Evolutionary conservation across 1,140 invertebrate species (phyloP).

Genomic region (Rhizoglyphus robini): DNA sequence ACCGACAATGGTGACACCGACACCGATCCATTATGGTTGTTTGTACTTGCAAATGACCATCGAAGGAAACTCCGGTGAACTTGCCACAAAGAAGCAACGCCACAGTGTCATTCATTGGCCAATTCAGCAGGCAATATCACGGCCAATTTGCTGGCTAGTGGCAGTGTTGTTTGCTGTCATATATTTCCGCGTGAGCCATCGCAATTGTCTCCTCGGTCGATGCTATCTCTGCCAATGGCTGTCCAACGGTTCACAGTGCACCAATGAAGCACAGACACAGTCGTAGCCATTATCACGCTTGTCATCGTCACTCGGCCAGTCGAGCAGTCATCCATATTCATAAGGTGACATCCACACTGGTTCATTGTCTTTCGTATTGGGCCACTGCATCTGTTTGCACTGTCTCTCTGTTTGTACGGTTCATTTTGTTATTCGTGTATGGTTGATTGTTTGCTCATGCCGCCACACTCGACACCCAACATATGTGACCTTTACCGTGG

Average conservation of each 20-base stretch:
- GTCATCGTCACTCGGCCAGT: background rate
- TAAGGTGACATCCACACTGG: constrained; percentile 1
- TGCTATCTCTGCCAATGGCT: background rate
- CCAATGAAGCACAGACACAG: background rate
- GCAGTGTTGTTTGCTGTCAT: background rate
- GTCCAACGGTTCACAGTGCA: background rate
- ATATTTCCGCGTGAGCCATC: background rate
- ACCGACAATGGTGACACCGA: too few relatives aligned
- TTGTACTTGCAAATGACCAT: too few relatives aligned
- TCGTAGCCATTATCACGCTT: constrained; percentile 10
- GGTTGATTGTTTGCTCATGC: background rate
- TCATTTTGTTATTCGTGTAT: background rate
- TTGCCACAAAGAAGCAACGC: too few relatives aligned
- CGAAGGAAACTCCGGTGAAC: too few relatives aligned
- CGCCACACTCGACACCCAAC: background rate
- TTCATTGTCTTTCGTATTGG: background rate
- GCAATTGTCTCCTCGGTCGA: background rate
- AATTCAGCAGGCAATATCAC: background rate
- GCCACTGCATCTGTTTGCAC: background rate
- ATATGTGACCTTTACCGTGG: background rate
- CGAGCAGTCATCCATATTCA: constrained; percentile 4
- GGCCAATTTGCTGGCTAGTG: constrained; percentile 2
- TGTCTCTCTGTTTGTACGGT: background rate
- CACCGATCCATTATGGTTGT: too few relatives aligned
- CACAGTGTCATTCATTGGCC: too few relatives aligned